A percentile compares a stretch with the other conserved stretches of the same genome.
phyloP scores from a whole-genome alignment of 2,797 vertebrate species.

The Acridotheres tristis region DNA sequence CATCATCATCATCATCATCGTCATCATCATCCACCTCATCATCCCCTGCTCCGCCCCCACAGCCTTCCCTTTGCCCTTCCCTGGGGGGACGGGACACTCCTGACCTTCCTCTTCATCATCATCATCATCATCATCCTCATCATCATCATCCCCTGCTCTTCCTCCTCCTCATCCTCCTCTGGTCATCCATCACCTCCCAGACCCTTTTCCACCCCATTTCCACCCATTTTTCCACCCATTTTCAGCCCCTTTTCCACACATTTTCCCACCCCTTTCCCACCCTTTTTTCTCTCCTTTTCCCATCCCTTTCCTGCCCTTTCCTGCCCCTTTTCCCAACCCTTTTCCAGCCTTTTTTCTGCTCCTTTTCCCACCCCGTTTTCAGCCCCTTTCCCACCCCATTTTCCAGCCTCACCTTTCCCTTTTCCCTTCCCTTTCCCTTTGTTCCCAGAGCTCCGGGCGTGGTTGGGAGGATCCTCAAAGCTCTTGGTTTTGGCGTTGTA shows the following conservation, averaged over 20 bases:
- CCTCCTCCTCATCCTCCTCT: background rate
- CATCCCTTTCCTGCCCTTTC: background rate
- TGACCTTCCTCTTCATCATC: no score
- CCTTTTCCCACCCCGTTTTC: background rate
- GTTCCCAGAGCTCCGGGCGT: slow-evolving; percentile 85
- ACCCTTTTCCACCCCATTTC: fast-evolving
- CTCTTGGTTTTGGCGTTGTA: slow-evolving; percentile 91
- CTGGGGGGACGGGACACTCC: background rate
- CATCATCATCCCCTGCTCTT: background rate
- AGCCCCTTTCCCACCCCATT: background rate
- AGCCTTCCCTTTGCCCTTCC: slow-evolving; percentile 87
- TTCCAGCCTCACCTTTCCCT: slow-evolving; percentile 86
- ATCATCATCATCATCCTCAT: no score
- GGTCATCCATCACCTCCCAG: background rate
- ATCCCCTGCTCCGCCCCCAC: slow-evolving; percentile 57
- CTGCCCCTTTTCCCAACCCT: background rate
- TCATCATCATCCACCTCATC: no score
- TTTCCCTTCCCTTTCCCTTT: slow-evolving; percentile 97
- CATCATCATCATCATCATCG: no score
- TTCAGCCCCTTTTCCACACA: background rate
- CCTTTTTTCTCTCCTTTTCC: no score
- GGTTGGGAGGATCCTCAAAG: slow-evolving; percentile 97
- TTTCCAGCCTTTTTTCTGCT: background rate
- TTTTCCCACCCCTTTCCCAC: background rate
- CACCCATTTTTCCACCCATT: no score